Evolutionary conservation across 2,113 vertebrate genomes (phyloP).

Genomic region (Struthidea cinerea): DNA sequence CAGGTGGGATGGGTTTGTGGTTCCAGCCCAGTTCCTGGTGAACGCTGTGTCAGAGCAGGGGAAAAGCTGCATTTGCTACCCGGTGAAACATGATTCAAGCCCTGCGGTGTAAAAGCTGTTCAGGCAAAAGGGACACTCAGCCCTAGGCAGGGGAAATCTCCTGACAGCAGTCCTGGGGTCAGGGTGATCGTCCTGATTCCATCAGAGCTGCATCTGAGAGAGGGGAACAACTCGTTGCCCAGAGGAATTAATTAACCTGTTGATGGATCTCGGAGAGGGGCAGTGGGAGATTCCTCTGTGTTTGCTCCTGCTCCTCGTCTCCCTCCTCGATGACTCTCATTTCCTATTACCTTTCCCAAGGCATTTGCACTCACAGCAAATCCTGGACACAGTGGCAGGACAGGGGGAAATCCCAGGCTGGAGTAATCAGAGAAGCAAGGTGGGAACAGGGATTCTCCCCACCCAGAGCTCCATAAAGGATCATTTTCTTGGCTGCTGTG

Average conservation of each 20-base stretch:
- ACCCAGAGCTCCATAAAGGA: neutral
- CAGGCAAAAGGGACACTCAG: neutral
- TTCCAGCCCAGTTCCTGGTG: neutral
- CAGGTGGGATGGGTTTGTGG: neutral
- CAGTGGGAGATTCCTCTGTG: neutral
- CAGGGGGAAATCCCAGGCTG: neutral
- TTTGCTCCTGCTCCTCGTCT: neutral
- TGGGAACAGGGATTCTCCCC: neutral
- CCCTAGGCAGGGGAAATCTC: neutral
- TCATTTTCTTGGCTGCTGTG: neutral
- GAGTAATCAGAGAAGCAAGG: neutral
- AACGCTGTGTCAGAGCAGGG: neutral
- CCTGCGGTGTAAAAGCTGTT: neutral
- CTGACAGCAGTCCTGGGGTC: neutral
- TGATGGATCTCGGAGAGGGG: neutral
- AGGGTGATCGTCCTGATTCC: rapidly evolving
- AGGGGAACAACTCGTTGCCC: neutral
- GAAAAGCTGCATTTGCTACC: neutral
- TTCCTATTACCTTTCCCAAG: neutral
- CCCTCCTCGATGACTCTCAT: rapidly evolving
- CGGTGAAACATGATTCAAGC: neutral
- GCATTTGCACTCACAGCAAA: neutral
- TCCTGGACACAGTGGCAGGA: neutral
- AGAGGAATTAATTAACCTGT: neutral
- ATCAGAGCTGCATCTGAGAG: rapidly evolving